phyloP scores from a whole-genome alignment of 2,113 vertebrate species.

The Cebus imitator region DNA sequence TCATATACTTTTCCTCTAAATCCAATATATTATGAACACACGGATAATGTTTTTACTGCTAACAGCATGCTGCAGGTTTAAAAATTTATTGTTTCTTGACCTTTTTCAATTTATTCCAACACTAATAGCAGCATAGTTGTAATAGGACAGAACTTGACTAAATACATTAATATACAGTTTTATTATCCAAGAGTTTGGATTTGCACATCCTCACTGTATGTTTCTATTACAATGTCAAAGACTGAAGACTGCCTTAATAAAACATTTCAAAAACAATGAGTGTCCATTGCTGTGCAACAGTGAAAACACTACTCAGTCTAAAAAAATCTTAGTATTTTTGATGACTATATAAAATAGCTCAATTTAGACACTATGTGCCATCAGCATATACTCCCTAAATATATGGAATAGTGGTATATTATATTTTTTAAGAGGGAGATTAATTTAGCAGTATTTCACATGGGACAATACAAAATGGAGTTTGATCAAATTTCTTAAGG shows the following conservation, averaged over 20 bases:
- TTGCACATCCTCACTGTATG: neutral
- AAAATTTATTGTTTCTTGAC: conserved; percentile 57
- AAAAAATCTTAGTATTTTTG: neutral
- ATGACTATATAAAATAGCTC: neutral
- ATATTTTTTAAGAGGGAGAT: neutral
- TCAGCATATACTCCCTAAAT: neutral
- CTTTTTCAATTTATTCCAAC: conserved; percentile 57
- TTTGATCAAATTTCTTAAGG: neutral
- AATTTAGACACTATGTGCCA: neutral
- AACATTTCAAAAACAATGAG: neutral
- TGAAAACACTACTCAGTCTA: neutral
- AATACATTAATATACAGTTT: conserved; percentile 36
- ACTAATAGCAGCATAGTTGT: conserved; percentile 51
- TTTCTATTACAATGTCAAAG: conserved; percentile 22
- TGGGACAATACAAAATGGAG: neutral
- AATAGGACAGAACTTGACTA: conserved; percentile 52
- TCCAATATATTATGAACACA: conserved; percentile 49
- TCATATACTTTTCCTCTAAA: conserved; percentile 14
- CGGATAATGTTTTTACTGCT: conserved; percentile 66
- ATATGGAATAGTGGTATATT: neutral
- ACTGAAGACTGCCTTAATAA: neutral
- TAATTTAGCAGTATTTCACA: neutral
- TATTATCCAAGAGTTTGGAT: conserved; percentile 39
- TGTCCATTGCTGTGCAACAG: neutral
- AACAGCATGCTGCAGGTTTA: conserved; percentile 26